phyloP scores from a whole-genome alignment of 2,888 invertebrate species.

The Scaptomyza tumidula region DNA sequence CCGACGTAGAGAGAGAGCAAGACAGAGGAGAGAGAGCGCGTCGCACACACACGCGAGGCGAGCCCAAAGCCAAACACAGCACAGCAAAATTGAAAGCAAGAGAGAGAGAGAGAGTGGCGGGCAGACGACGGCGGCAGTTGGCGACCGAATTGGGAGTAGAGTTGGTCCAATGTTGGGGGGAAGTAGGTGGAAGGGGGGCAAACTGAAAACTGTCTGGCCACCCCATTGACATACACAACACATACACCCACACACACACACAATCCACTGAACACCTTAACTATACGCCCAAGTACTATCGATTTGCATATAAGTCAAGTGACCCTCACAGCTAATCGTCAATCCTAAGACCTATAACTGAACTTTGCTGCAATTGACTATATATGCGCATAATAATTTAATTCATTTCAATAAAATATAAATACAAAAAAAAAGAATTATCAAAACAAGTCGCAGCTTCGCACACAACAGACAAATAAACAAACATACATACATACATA shows the following conservation, averaged over 20 bases:
- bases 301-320: slow-evolving; percentile 68
- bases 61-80: slow-evolving; percentile 53
- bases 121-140: slow-evolving; percentile 58
- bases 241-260: slow-evolving; percentile 23
- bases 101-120: slow-evolving; percentile 39
- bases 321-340: slow-evolving; percentile 20
- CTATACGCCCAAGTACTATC: slow-evolving; percentile 39
- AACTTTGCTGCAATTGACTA: slow-evolving; percentile 32
- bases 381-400: slow-evolving; percentile 57
- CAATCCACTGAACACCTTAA: slow-evolving; percentile 37
- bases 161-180: slow-evolving; percentile 25
- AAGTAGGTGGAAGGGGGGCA: background rate
- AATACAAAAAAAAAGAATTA: slow-evolving; percentile 45
- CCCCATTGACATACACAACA: slow-evolving; percentile 48
- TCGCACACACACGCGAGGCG: slow-evolving; percentile 74
- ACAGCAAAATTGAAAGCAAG: slow-evolving; percentile 34
- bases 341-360: background rate
- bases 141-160: slow-evolving; percentile 53
- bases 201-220: slow-evolving; percentile 68
- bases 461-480: slow-evolving; percentile 52
- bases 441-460: slow-evolving; percentile 71
- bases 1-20: slow-evolving; percentile 49
- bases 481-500: slow-evolving; percentile 38
- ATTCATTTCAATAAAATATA: slow-evolving; percentile 59
- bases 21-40: slow-evolving; percentile 62